Base-by-base conservation (phyloP, 2,888 invertebrate genomes). In the Morpho achilles region DNA sequence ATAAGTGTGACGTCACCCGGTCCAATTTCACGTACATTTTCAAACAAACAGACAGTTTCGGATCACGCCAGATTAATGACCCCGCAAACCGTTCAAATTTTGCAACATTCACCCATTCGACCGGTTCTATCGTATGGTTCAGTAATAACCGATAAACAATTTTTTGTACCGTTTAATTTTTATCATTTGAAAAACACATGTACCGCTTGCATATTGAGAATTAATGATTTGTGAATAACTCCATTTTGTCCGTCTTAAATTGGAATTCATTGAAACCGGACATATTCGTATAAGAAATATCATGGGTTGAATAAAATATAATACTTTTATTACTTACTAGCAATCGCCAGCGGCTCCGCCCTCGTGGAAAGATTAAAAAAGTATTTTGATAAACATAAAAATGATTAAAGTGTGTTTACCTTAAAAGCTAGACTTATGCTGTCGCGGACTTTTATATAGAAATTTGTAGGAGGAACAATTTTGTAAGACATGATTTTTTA, bases 51-150 rank as follows among this genome's bases (percentile, higher is more conserved):
- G 79, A 56, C 53, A 59, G 53, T 62, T 59, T 58, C 81, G 75
- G 80, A 79, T 79, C 82, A 76, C 67, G 57, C 58, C 76, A 80
- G 84, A 85, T 83, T 83, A 84, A 87, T 79, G 80, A 77, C 74
- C 74, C 75, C 69, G 71, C 73, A 76, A 81, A 81, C 80, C 74
- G 79, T 77, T 74, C 77, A 74, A 79, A 81, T 83, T 79, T 80
- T 75, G 79, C 79, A 79, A 82, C 73, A 64, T 69, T 72, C 75
- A 73, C 59, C 64, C 61, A 66, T 79, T 77, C 77, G 76, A 79
- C 79, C 74, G 75, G 79, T 79, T 75, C 32, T 32, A 32, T 32
- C 67, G 59, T 54, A 40, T 42, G 71, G 51, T 47, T 53, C 73
- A 68, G 75, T 74, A 77, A 79, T 79, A 79, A 77, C 78, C 77